Percentiles rank a stretch among this genome's conserved stretches.
Evolutionary conservation across 2,113 vertebrate genomes (phyloP).

Genomic region (Chauna torquata): DNA sequence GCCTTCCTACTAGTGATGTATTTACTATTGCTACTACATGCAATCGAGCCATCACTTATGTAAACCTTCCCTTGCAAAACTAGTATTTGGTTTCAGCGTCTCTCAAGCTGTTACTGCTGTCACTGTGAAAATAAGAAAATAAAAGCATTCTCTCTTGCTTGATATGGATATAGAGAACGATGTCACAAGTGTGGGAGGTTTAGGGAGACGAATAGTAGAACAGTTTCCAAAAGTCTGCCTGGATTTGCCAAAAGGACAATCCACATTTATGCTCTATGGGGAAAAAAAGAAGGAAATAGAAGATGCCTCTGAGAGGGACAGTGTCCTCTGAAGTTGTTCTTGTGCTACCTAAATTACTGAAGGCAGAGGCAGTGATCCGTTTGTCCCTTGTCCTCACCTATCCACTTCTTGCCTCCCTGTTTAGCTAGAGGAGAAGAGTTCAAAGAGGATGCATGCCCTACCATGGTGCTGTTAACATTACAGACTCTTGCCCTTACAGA

Average conservation of each 20-base stretch:
- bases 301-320: not conserved
- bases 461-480: accelerated
- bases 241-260: not conserved
- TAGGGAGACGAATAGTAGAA: not conserved
- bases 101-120: not conserved
- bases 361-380: not conserved
- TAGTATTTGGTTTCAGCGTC: not conserved
- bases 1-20: not conserved
- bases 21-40: not conserved
- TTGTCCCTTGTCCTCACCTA: not conserved
- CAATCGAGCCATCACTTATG: not conserved
- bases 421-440: not conserved
- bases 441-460: accelerated
- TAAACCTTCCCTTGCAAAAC: not conserved
- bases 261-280: accelerated
- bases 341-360: not conserved
- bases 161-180: not conserved
- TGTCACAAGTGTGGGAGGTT: not conserved
- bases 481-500: not conserved
- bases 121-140: not conserved
- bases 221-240: not conserved
- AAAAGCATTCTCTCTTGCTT: not conserved
- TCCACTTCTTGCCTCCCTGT: not conserved
- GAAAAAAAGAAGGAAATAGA: not conserved
- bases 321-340: not conserved